phyloP scores from a whole-genome alignment of 2,888 invertebrate species.

The Gryllus longicercus region DNA sequence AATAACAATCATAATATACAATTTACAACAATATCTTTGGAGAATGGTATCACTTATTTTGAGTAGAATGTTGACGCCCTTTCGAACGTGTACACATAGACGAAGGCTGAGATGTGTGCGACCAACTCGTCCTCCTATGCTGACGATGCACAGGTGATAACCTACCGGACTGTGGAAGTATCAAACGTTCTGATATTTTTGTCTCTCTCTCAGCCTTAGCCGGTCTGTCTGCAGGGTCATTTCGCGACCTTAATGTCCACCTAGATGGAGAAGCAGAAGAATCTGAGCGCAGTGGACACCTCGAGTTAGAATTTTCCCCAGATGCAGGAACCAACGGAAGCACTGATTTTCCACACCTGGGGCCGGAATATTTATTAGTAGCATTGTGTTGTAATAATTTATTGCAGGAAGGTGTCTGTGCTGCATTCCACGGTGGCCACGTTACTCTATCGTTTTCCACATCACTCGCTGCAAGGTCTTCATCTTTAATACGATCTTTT shows the following conservation, averaged over 20 bases:
- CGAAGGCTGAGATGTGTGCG: not conserved
- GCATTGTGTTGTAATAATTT: not conserved
- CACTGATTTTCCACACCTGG: not conserved
- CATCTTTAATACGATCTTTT: constrained; percentile 18
- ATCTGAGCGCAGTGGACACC: constrained; percentile 23
- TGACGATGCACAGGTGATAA: too few species aligned
- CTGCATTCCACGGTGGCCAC: constrained; percentile 20
- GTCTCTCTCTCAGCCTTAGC: too few species aligned
- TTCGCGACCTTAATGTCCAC: constrained; percentile 25
- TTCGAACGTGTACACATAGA: not conserved
- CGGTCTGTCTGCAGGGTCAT: not conserved
- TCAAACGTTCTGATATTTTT: too few species aligned
- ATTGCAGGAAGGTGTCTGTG: not conserved
- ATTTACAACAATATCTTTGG: not conserved
- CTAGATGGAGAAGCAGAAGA: constrained; percentile 20
- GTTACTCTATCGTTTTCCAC: constrained; percentile 29
- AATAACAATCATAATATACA: not conserved
- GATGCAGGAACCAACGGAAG: constrained; percentile 20
- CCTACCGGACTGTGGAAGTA: too few species aligned
- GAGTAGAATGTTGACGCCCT: not conserved
- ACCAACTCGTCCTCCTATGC: too few species aligned
- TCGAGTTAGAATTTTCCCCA: not conserved
- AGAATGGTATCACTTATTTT: not conserved
- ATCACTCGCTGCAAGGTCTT: constrained; percentile 19
- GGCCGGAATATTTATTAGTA: not conserved